Percentiles rank a stretch among this genome's conserved stretches.
Evolutionary conservation across 1,140 invertebrate species (phyloP).

Genomic region (Nephila pilipes): DNA sequence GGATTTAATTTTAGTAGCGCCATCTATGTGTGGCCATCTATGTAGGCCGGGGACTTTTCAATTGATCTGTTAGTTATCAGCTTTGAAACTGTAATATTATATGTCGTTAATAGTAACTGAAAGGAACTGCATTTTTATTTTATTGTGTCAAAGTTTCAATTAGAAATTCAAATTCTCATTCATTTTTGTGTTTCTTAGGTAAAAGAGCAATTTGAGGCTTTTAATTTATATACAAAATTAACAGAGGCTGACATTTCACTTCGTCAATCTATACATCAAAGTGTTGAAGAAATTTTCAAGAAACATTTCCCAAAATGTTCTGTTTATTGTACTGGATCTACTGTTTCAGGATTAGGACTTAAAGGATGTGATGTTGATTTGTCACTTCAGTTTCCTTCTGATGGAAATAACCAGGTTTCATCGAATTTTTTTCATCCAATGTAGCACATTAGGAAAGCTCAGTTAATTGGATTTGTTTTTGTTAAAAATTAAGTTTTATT

Average conservation of each 20-base stretch:
- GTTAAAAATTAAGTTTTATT: too few species aligned
- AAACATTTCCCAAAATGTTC: not conserved
- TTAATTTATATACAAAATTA: constrained; percentile 26
- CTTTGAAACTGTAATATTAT: not conserved
- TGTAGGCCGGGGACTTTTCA: too few species aligned
- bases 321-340: not conserved
- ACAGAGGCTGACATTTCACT: constrained; percentile 23
- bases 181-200: not conserved
- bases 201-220: not conserved
- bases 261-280: not conserved
- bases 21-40: too few species aligned
- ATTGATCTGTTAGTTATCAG: not conserved
- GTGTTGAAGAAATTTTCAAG: not conserved
- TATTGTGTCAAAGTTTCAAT: too few species aligned
- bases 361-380: constrained; percentile 54
- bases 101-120: too few species aligned
- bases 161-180: too few species aligned
- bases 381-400: constrained; percentile 8
- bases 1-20: too few species aligned
- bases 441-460: not conserved
- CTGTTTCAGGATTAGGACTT: constrained; percentile 6
- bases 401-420: not conserved
- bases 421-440: not conserved
- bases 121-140: too few species aligned
- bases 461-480: too few species aligned